Conservation (phyloP, 2,888 invertebrate species). For the Scaptomyza tumidula region DNA sequence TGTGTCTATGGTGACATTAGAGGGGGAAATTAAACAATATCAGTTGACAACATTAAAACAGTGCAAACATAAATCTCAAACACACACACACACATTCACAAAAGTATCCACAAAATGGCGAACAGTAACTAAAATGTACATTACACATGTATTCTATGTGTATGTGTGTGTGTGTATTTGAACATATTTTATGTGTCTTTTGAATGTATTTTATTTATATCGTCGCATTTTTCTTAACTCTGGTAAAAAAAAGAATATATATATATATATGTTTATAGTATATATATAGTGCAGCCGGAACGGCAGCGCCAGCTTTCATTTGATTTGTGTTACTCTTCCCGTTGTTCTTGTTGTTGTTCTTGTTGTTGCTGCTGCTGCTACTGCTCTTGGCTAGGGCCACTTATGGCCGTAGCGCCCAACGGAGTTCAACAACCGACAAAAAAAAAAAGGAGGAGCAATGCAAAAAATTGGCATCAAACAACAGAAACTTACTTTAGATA, state of each 20-base stretch:
- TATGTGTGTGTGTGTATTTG: conserved; percentile 36
- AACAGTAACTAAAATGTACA: conserved; percentile 13
- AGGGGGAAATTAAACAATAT: conserved; percentile 58
- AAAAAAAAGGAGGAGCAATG: conserved; percentile 64
- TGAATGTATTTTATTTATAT: conserved; percentile 70
- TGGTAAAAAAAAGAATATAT: conserved; percentile 32
- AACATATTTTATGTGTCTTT: conserved; percentile 67
- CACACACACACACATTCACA: conserved; percentile 14
- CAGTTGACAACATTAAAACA: conserved; percentile 62
- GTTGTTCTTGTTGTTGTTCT: conserved; percentile 30
- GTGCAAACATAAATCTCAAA: conserved; percentile 55
- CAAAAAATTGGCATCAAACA: conserved; percentile 80
- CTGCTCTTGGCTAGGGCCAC: conserved; percentile 64
- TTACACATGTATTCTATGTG: conserved; percentile 2
- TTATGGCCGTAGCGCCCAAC: conserved; percentile 67
- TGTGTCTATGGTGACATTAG: conserved; percentile 32
- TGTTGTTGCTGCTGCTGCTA: conserved; percentile 6
- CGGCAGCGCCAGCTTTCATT: conserved; percentile 64
- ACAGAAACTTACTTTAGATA: conserved; percentile 75
- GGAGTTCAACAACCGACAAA: conserved; percentile 79
- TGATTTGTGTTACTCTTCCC: conserved; percentile 69
- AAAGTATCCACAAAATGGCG: conserved; percentile 33
- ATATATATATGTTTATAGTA: neutral
- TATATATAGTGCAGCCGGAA: conserved; percentile 49
- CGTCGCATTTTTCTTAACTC: conserved; percentile 71